Base-by-base conservation (phyloP, 92 coral and sea anemone genomes). In the Diadumene lineata region DNA sequence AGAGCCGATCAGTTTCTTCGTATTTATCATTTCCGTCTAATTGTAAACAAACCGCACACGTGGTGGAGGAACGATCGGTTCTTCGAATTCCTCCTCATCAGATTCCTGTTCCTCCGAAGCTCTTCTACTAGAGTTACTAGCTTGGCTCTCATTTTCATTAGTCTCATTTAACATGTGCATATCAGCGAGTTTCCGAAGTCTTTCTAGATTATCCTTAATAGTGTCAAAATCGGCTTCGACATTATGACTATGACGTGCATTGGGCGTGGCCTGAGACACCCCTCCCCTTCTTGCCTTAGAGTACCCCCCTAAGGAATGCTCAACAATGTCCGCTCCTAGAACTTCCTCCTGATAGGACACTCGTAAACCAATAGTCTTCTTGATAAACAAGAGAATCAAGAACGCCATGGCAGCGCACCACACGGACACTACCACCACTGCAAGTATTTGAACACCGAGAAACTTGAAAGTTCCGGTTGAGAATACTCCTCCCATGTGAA, bases 331-430 rank as follows among this genome's bases (percentile, higher is more conserved):
- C 15, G 89, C 84, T 17, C 89, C 89, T 0, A 84, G 76, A 44
- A 84, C 89, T 31, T 84, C 89, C 64, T 84, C 89, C 23, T 84
- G 89, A 46, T 79, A 84, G 2, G 89, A 84, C 0, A 84, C 89
- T 13, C 89, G 73, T n/a, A 84, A 34, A 7, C 89, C 89, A 7
- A 77, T 82, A 0, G 89, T 58, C 64, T 79, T 84, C 61, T 62
- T 78, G 56, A 84, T 84, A 34, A 70, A 34, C 25, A 84, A 79
- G 25, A 84, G 64, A 50, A 84, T 84, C n/a, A 79, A 38, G 7
- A 66, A 18, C 0, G 89, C 73, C 55, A 77, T 79, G 0, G 58
- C 1, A 3, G 60, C 81, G 22, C 89, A 84, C 89, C 89, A 84
- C 2, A 56, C 22, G 7, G 68, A 33, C 18, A 79, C 85, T 4